phyloP scores from a whole-genome alignment of 2,888 invertebrate genomes.

The Penaeus monodon region DNA sequence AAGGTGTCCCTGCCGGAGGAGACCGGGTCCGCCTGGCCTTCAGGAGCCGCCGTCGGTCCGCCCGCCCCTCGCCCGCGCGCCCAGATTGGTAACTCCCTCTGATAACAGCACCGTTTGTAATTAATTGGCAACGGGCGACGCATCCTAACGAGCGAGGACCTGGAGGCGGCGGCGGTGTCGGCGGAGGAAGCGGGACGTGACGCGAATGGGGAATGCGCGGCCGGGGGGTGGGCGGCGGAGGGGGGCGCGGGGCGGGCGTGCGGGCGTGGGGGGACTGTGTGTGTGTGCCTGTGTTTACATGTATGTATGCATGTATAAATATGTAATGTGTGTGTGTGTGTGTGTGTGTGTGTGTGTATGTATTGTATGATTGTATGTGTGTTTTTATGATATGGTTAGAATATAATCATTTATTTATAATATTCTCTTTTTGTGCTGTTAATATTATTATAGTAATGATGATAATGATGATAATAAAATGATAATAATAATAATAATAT shows the following conservation, averaged over 20 bases:
- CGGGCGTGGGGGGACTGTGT: neutral
- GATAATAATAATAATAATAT: no score
- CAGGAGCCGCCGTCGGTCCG: no score
- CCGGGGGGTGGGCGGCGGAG: neutral
- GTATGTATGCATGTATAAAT: neutral
- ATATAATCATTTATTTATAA: no score
- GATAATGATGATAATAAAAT: no score
- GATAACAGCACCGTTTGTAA: slow-evolving; percentile 58
- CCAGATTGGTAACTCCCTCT: slow-evolving; percentile 55
- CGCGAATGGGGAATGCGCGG: neutral
- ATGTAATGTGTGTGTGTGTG: slow-evolving; percentile 34
- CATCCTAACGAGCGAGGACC: slow-evolving; percentile 47
- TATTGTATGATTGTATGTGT: neutral
- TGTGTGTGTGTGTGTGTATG: neutral
- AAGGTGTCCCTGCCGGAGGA: neutral
- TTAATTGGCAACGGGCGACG: slow-evolving; percentile 49
- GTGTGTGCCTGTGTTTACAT: neutral
- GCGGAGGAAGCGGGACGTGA: slow-evolving; percentile 6
- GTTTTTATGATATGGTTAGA: neutral
- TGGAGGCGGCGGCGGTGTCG: neutral
- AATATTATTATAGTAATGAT: no score
- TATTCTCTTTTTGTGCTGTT: no score
- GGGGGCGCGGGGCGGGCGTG: neutral
- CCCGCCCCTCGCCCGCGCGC: slow-evolving; percentile 3
- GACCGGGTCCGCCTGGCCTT: neutral